Percentiles rank a stretch among this genome's conserved stretches.
These are phyloP conservation scores for Phrynocephalus versicolor DNA, from an alignment of 2,113 vertebrate genomes.

Conservation along the genomic window DNA sequence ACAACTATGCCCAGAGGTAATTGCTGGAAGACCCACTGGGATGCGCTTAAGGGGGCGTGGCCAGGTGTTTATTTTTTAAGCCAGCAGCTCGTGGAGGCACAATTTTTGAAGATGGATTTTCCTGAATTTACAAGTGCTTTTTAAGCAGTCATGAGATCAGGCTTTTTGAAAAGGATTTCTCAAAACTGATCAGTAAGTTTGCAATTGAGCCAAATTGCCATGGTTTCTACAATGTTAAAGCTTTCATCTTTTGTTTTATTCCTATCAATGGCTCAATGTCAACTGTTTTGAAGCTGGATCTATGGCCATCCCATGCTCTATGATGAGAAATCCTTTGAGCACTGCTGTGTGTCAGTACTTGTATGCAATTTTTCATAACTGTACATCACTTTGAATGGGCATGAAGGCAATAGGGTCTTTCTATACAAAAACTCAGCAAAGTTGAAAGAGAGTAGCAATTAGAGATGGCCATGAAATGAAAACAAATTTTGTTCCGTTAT, in stretches of 20 bases:
- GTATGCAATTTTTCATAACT: slow-evolving; percentile 9
- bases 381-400: slow-evolving; percentile 11
- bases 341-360: slow-evolving; percentile 1
- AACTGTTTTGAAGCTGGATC: slow-evolving; percentile 15
- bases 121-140: no score
- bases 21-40: no score
- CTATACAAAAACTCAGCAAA: not conserved
- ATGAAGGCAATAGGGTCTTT: not conserved
- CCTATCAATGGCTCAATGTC: slow-evolving; percentile 14
- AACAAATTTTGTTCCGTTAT: no score
- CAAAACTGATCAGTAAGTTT: not conserved
- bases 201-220: slow-evolving; percentile 1
- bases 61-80: no score
- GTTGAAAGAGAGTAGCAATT: not conserved
- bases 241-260: slow-evolving; percentile 27
- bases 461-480: no score
- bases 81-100: no score
- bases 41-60: no score
- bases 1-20: no score
- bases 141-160: no score
- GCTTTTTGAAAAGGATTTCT: not conserved
- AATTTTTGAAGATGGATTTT: no score
- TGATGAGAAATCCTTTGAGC: slow-evolving; percentile 9
- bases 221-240: slow-evolving; percentile 11
- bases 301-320: slow-evolving; percentile 15